Evolutionary conservation across 2,797 vertebrate genomes (phyloP).

Genomic region (Apodemus agrarius): DNA sequence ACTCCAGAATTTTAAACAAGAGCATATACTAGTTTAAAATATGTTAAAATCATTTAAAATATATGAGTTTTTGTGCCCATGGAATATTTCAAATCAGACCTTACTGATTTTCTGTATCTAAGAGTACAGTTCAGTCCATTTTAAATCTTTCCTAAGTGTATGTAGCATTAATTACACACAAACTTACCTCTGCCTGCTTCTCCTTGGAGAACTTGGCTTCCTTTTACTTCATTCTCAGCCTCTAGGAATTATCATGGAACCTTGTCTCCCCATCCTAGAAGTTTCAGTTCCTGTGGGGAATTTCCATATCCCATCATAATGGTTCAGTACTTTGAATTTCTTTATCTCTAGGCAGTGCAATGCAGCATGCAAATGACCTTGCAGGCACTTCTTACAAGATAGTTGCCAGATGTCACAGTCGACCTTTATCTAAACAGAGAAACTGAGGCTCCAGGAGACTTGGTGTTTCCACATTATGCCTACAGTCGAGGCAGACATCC

Average conservation of each 20-base stretch:
- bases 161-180: conserved; percentile 73
- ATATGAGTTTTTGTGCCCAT: background rate
- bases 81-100: conserved; percentile 27
- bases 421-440: conserved; percentile 8
- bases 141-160: background rate
- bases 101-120: background rate
- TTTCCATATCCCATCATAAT: conserved; percentile 31
- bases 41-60: background rate
- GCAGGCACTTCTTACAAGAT: background rate
- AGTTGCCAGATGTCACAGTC: background rate
- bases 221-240: conserved; percentile 1
- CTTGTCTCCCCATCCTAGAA: conserved; percentile 61
- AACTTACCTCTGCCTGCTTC: conserved; percentile 69
- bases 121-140: conserved; percentile 71
- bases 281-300: conserved; percentile 53
- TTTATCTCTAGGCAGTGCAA: conserved; percentile 56
- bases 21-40: conserved; percentile 36
- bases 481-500: background rate
- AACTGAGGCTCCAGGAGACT: conserved; percentile 50
- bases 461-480: background rate
- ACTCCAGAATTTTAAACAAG: conserved; percentile 19
- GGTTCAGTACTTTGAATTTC: conserved; percentile 24
- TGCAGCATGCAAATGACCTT: conserved; percentile 52
- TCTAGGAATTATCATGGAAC: conserved; percentile 66
- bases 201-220: conserved; percentile 25